phyloP scores from a whole-genome alignment of 1,140 invertebrate species.

The Zaprionus taronus region DNA sequence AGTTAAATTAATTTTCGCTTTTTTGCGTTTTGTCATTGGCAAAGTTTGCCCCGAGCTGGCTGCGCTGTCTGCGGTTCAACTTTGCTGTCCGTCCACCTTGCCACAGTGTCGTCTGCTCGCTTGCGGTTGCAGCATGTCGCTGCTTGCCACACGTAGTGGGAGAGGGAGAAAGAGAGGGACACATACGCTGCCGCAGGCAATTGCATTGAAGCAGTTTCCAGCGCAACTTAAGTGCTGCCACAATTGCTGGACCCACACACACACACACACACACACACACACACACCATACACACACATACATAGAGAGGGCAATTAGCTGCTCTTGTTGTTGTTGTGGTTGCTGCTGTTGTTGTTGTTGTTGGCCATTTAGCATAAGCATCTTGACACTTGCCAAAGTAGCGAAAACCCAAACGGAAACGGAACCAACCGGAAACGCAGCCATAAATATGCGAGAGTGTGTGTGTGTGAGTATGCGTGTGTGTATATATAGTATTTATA shows the following conservation, averaged over 20 bases:
- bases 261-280: neutral
- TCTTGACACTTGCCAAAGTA: conserved; percentile 49
- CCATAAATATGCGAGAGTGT: conserved; percentile 8
- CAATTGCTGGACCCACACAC: conserved; percentile 41
- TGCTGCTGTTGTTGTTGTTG: conserved; percentile 34
- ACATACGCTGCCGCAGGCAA: conserved; percentile 41
- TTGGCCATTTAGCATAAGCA: conserved; percentile 67
- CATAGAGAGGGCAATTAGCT: conserved; percentile 56
- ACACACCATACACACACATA: neutral
- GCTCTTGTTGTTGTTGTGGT: conserved; percentile 44
- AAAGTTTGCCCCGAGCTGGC: conserved; percentile 8
- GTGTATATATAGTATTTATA: neutral
- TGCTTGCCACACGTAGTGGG: neutral
- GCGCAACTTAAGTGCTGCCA: conserved; percentile 50
- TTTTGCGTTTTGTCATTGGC: conserved; percentile 4
- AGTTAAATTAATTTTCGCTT: conserved; percentile 21
- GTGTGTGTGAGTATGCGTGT: neutral
- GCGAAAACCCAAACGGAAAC: conserved; percentile 24
- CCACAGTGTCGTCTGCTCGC: neutral
- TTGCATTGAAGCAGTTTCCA: conserved; percentile 63
- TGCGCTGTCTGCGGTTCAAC: neutral
- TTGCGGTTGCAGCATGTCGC: conserved; percentile 3
- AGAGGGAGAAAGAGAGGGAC: neutral
- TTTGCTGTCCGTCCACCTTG: neutral
- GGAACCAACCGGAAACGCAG: conserved; percentile 26